Evolutionary conservation across 2,797 vertebrate species (phyloP), one percentile per base, ranked within the genome.

Genomic region (Enteromius thamalakanensis): DNA sequence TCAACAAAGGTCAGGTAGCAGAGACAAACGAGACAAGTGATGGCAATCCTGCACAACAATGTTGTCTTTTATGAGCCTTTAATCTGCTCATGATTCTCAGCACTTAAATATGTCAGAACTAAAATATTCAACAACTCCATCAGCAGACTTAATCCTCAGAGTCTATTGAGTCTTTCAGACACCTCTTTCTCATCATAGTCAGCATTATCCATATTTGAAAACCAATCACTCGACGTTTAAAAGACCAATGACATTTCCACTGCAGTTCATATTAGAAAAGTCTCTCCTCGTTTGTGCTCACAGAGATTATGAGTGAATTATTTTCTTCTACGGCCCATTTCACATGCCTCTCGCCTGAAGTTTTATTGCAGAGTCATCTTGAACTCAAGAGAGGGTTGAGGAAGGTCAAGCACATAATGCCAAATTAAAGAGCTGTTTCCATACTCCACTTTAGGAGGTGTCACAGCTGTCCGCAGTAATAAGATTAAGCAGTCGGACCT

Each of bases 371-470:
- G 71, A 60, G 71, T 83, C 76, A 72, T 60, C 79, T 75, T 64
- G 49, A 15, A 76, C n/a, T 85, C 37, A 70, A 42, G 71, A 70
- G 8, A 68, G 47, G 40, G 58, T 55, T 47, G n/a, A 83, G 32
- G 60, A 55, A 64, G 55, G 72, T 84, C 81, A 83, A 77, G 58
- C 60, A 60, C 2, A 53, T 76, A 32, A 60, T 51, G 58, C 12
- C 23, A 67, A 84, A 78, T 74, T 67, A 60, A 78, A 84, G 69
- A 68, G 58, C 74, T 21, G 29, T 81, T 58, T 15, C 26, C 21
- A 62, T 40, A 58, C 65, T n/a, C 17, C 55, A 14, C 49, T 53
- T 55, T 69, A 26, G 19, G 53, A 83, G 51, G 34, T 23, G 72
- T 65, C 74, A 34, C 29, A 37, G 32, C 49, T 42, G 49, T n/a